Conservation (phyloP, 2,113 vertebrate species). For the Campylorhamphus procurvoides region DNA sequence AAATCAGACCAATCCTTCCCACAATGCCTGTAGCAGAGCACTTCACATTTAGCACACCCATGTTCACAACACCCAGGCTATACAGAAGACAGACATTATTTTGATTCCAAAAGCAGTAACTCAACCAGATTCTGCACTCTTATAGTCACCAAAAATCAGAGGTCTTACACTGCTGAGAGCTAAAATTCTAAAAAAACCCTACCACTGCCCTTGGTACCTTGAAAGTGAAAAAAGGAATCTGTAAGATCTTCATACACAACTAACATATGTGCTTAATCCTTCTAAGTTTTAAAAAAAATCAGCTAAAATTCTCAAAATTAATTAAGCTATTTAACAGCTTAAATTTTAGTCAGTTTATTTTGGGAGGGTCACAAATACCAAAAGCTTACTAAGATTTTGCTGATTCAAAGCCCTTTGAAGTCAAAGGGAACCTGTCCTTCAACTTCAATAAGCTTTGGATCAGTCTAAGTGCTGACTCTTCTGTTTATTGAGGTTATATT, state of each 20-base stretch:
- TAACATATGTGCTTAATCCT: not conserved
- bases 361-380: not conserved
- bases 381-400: not conserved
- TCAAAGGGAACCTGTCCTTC: not conserved
- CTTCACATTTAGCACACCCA: not conserved
- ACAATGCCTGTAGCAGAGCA: fast-evolving
- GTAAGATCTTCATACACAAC: not conserved
- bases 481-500: not conserved
- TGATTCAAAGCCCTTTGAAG: not conserved
- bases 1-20: not conserved
- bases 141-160: not conserved
- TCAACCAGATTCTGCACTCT: not conserved
- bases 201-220: not conserved
- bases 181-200: not conserved
- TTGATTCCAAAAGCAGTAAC: not conserved
- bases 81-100: not conserved
- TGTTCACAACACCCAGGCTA: not conserved
- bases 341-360: not conserved
- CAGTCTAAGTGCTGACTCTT: not conserved
- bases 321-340: not conserved
- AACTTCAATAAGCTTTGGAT: not conserved
- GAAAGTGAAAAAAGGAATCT: not conserved
- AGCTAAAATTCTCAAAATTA: not conserved
- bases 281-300: not conserved
- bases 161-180: not conserved